These are phyloP conservation scores for Hippocampus barbouri DNA, from an alignment of 2,113 vertebrate species.

Conservation along the genomic window DNA sequence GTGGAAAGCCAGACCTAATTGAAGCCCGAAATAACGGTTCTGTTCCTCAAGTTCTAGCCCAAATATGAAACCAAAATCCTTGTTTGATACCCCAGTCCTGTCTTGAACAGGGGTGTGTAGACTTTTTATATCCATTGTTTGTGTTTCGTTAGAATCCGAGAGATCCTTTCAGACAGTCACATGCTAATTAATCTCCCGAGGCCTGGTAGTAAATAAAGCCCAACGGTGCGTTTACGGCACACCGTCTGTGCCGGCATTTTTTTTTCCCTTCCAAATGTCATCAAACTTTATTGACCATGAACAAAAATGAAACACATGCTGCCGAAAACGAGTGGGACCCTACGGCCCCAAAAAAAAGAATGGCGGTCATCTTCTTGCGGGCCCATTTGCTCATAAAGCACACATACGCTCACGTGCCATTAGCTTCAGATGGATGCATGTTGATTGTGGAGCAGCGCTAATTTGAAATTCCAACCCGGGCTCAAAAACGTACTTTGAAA, in stretches of 20 bases:
- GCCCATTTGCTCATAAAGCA: conserved; percentile 21
- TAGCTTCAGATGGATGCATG: conserved; percentile 12
- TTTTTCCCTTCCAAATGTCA: neutral
- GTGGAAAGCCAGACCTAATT: too few species aligned
- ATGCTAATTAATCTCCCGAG: neutral
- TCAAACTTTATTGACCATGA: conserved; percentile 12
- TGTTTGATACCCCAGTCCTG: neutral
- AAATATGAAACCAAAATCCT: neutral
- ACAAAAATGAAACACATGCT: conserved; percentile 1
- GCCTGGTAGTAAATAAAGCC: neutral
- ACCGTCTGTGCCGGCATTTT: neutral
- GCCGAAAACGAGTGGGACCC: neutral
- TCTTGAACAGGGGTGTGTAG: neutral
- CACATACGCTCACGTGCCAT: conserved; percentile 16
- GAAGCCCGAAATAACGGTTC: too few species aligned
- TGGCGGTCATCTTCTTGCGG: conserved; percentile 12
- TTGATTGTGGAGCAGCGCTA: conserved; percentile 18
- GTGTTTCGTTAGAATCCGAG: neutral
- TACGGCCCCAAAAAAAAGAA: neutral
- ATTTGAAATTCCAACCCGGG: neutral
- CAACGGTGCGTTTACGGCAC: neutral
- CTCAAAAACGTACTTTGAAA: neutral
- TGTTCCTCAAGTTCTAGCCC: too few species aligned
- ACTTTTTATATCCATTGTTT: neutral
- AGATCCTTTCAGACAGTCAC: neutral